These are phyloP conservation scores for Aethes cnicana DNA, from an alignment of 2,888 invertebrate genomes.

Conservation along the genomic window DNA sequence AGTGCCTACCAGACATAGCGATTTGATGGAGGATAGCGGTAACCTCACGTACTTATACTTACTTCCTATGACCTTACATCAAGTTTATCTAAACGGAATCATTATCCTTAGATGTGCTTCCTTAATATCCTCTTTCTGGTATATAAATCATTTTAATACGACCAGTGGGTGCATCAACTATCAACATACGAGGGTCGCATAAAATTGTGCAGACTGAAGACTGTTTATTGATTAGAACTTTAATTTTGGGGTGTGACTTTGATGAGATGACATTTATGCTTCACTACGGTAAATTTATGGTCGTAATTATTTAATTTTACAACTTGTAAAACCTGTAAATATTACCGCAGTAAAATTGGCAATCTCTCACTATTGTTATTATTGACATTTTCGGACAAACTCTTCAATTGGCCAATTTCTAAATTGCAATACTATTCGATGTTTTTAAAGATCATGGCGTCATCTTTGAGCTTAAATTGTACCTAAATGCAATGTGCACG, in stretches of 20 bases:
- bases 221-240: no score
- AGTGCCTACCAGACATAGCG: neutral
- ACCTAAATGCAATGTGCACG: no score
- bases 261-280: no score
- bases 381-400: slow-evolving; percentile 33
- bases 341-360: neutral
- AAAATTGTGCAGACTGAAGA: no score
- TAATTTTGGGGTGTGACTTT: no score
- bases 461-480: neutral
- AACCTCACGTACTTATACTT: neutral
- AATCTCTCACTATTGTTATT: slow-evolving; percentile 31
- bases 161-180: no score
- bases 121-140: slow-evolving; percentile 5
- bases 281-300: no score
- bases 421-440: slow-evolving; percentile 26
- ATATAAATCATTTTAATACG: neutral
- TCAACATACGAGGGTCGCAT: no score
- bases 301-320: no score
- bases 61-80: slow-evolving; percentile 6
- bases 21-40: neutral
- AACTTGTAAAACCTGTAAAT: neutral
- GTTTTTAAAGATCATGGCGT: neutral
- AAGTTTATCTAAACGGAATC: neutral
- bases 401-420: slow-evolving; percentile 38
- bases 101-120: slow-evolving; percentile 9